Evolutionary conservation across 1,140 invertebrate genomes (phyloP).

Genomic region (Panagrolaimus sp.): DNA sequence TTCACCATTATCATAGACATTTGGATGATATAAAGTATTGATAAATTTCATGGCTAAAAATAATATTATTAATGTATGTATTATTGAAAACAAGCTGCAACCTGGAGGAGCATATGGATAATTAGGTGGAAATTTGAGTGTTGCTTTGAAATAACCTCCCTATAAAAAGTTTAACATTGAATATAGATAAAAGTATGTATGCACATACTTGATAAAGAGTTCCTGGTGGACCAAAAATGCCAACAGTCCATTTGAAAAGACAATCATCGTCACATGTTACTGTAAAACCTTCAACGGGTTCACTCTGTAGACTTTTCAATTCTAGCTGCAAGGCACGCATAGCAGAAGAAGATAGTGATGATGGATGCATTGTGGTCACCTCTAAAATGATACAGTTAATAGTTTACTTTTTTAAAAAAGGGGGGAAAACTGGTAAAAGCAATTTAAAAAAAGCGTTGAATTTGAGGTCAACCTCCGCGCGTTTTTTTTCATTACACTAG

Average conservation of each 20-base stretch:
- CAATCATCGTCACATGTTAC: slow-evolving; percentile 96
- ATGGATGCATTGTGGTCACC: not conserved
- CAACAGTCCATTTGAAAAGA: slow-evolving; percentile 98
- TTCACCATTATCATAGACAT: slow-evolving; percentile 99
- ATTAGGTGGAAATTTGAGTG: slow-evolving; percentile 49
- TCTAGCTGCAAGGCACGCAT: slow-evolving; percentile 83
- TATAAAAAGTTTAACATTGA: slow-evolving; percentile 58
- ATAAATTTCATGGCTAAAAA: slow-evolving; percentile 80
- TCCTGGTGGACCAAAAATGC: slow-evolving; percentile 95
- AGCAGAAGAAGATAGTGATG: slow-evolving; percentile 73
- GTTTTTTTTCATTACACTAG: no score
- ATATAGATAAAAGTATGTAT: not conserved
- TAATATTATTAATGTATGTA: no score
- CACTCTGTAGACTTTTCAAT: slow-evolving; percentile 91
- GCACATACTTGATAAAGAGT: slow-evolving; percentile 75
- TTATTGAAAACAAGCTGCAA: no score
- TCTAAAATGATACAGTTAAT: no score
- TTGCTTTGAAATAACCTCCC: slow-evolving; percentile 95
- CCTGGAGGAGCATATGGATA: slow-evolving; percentile 27
- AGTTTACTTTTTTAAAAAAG: no score
- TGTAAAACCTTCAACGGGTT: slow-evolving; percentile 95
- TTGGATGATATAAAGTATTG: slow-evolving; percentile 99
- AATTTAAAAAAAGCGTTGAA: no score
- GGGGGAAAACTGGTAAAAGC: no score
- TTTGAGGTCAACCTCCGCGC: no score